Evolutionary conservation across 2,888 invertebrate species (phyloP).

Genomic region (Platerodrilus igneus): DNA sequence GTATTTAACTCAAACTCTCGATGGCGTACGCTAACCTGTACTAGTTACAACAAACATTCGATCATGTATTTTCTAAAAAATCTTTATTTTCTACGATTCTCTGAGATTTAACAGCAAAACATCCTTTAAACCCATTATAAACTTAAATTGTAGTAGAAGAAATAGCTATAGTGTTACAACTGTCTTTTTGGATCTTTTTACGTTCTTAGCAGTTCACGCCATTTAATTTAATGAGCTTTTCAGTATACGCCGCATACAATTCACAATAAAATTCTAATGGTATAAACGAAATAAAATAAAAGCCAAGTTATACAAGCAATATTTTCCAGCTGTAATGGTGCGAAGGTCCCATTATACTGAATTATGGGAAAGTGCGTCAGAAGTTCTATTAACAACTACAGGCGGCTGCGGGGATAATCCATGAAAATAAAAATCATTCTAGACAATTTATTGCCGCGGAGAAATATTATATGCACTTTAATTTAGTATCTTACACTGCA

Average conservation of each 20-base stretch:
- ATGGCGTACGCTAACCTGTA: no score
- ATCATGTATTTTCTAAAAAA: no score
- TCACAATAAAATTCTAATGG: constrained; percentile 22
- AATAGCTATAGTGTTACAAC: no score
- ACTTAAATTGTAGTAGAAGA: no score
- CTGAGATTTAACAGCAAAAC: no score
- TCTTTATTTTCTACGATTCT: no score
- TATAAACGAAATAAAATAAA: constrained; percentile 19
- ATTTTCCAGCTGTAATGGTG: constrained; percentile 28
- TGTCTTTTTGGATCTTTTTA: no score
- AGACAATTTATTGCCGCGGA: constrained; percentile 31
- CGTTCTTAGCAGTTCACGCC: no score
- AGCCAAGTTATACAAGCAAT: constrained; percentile 32
- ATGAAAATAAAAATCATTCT: constrained; percentile 35
- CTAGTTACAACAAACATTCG: no score
- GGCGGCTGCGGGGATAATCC: constrained; percentile 39
- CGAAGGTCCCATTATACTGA: constrained; percentile 33
- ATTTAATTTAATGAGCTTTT: no score
- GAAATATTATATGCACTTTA: constrained; percentile 38
- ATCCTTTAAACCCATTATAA: no score
- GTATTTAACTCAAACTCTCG: no score
- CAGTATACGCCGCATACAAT: constrained; percentile 15
- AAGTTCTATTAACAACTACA: constrained; percentile 42
- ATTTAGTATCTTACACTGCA: constrained; percentile 36
- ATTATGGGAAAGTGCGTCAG: constrained; percentile 41